These are phyloP conservation scores for Gymnobelideus leadbeateri DNA, from an alignment of 2,113 vertebrate genomes.

Conservation along the genomic window DNA sequence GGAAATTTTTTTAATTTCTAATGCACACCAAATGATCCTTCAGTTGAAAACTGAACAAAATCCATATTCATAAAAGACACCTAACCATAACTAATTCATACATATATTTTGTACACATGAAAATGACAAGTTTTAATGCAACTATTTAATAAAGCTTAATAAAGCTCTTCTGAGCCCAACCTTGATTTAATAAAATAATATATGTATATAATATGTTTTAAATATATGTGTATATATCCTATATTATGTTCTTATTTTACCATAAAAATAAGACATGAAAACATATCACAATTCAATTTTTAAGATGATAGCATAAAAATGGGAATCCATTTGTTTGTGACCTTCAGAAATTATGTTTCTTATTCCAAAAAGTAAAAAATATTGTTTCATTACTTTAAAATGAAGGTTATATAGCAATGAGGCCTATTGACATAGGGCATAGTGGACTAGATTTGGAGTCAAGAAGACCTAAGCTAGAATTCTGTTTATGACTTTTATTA, in stretches of 20 bases:
- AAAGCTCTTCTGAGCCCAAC: not conserved
- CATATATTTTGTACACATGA: not conserved
- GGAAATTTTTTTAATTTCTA: not conserved
- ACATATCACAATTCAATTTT: not conserved
- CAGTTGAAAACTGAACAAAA: not conserved
- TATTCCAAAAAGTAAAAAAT: constrained; percentile 2
- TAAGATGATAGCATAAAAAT: not conserved
- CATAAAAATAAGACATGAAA: not conserved
- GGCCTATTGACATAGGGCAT: not conserved
- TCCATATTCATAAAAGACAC: not conserved
- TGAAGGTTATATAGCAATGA: not conserved
- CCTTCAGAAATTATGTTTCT: not conserved
- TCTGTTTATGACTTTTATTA: not conserved
- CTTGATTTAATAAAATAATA: not conserved
- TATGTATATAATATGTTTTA: too few relatives aligned
- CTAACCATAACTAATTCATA: not conserved
- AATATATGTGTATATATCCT: not conserved
- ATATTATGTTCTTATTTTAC: not conserved
- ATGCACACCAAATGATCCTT: not conserved
- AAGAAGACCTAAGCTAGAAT: not conserved
- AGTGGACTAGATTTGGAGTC: not conserved
- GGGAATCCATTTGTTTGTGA: not conserved
- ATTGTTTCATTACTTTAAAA: constrained; percentile 15
- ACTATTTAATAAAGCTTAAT: not conserved
- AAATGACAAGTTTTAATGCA: not conserved